Percentiles rank a stretch among this genome's conserved stretches.
Conservation (phyloP, 2,888 invertebrate species). For the Dendrolimus houi region DNA sequence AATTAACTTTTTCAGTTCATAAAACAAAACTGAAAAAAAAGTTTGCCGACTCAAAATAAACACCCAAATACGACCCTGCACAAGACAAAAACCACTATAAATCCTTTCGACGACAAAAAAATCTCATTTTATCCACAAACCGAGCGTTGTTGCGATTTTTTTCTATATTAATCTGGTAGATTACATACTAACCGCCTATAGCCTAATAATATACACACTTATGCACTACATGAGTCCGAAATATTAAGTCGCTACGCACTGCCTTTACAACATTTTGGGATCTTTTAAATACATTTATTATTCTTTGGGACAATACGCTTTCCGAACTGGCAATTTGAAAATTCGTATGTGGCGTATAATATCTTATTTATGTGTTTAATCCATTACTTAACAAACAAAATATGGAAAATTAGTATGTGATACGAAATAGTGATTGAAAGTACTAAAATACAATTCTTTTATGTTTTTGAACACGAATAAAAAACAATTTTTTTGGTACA, state of each 20-base stretch:
- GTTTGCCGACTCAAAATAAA: too few relatives aligned
- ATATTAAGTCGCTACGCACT: conserved; percentile 49
- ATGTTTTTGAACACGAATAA: too few relatives aligned
- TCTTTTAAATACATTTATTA: conserved; percentile 7
- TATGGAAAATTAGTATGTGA: too few relatives aligned
- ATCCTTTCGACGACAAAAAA: background rate
- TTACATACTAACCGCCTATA: background rate
- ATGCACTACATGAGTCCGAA: conserved; percentile 39
- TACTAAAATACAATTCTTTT: too few relatives aligned
- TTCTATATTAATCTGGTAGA: background rate
- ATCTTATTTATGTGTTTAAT: too few relatives aligned
- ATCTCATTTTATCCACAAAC: background rate
- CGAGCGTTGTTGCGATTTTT: background rate
- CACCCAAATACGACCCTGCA: background rate
- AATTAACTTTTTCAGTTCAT: too few relatives aligned
- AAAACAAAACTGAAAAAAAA: too few relatives aligned
- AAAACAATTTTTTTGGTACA: too few relatives aligned
- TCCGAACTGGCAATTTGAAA: too few relatives aligned
- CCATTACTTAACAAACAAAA: too few relatives aligned
- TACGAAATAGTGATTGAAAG: too few relatives aligned
- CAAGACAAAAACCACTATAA: background rate
- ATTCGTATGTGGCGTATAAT: too few relatives aligned
- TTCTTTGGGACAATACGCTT: background rate
- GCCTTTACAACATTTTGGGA: conserved; percentile 12
- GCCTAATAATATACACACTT: conserved; percentile 54